These are phyloP conservation scores for Meloidogyne floridensis DNA, from an alignment of 1,140 invertebrate species.

Conservation along the genomic window DNA sequence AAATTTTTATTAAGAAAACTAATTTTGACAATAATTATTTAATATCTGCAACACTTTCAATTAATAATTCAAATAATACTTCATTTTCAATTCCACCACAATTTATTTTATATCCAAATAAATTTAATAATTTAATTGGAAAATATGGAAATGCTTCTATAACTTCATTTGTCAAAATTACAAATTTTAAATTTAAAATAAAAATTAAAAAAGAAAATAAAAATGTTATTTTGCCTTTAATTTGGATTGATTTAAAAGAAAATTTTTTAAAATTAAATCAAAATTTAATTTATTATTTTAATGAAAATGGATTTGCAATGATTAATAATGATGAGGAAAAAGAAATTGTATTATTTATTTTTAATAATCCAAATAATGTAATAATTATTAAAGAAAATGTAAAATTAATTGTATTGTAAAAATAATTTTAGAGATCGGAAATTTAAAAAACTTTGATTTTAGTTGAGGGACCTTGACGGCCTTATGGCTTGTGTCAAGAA, in stretches of 20 bases:
- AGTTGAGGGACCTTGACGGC: too few species aligned
- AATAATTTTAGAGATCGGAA: too few species aligned
- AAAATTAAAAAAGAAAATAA: conserved; percentile 11
- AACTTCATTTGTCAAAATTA: not conserved
- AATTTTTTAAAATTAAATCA: conserved; percentile 5
- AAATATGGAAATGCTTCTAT: not conserved
- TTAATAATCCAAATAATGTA: not conserved
- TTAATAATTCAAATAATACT: not conserved
- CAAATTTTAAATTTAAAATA: conserved; percentile 7
- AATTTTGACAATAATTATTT: not conserved
- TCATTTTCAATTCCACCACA: not conserved
- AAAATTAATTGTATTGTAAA: not conserved
- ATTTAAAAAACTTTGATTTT: too few species aligned
- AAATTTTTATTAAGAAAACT: too few species aligned
- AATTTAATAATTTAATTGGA: not conserved
- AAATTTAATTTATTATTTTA: conserved; percentile 6
- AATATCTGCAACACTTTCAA: not conserved
- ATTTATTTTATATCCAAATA: not conserved
- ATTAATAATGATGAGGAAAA: conserved; percentile 3
- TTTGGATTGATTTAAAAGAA: not conserved
- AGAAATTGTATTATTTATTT: not conserved
- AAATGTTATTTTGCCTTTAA: not conserved
- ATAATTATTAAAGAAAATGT: not conserved
- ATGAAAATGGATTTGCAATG: not conserved
- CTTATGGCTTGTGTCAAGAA: too few species aligned